Percentiles rank a stretch among this genome's conserved stretches.
phyloP scores from a whole-genome alignment of 2,888 invertebrate species.

The Nemurella pictetii region DNA sequence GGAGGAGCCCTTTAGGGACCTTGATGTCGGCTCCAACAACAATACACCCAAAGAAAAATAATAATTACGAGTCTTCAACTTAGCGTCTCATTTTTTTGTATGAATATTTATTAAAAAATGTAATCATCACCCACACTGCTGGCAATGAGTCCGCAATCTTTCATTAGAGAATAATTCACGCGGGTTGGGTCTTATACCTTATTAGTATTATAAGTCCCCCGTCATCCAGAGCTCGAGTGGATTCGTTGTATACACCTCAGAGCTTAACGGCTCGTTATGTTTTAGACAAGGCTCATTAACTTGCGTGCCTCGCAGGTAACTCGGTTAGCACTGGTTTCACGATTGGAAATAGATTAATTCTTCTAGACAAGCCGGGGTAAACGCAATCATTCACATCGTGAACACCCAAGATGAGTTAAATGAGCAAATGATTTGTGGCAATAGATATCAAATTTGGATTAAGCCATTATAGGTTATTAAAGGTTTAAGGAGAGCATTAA shows the following conservation, averaged over 20 bases:
- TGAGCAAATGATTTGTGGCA: background rate
- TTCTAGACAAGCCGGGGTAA: background rate
- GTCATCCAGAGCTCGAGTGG: background rate
- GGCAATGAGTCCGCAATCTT: background rate
- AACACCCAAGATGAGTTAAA: slow-evolving; percentile 11
- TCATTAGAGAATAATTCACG: background rate
- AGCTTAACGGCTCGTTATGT: background rate
- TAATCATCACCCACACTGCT: slow-evolving; percentile 14
- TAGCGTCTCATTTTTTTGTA: background rate
- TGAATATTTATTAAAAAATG: slow-evolving; percentile 20
- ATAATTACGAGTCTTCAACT: slow-evolving; percentile 11
- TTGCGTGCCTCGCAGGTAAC: background rate
- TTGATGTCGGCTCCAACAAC: background rate
- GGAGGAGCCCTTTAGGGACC: background rate
- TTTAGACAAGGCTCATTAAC: slow-evolving; percentile 17
- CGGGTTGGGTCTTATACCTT: background rate
- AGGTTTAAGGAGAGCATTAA: background rate
- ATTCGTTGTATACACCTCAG: background rate
- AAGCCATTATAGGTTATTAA: background rate
- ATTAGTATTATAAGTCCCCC: background rate
- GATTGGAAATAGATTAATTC: background rate
- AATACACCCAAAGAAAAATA: slow-evolving; percentile 28
- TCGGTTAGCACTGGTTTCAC: background rate
- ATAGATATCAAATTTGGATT: background rate
- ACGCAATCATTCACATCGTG: background rate